phyloP scores from a whole-genome alignment of 2,797 vertebrate species.

The Pseudomugil gertrudae region DNA sequence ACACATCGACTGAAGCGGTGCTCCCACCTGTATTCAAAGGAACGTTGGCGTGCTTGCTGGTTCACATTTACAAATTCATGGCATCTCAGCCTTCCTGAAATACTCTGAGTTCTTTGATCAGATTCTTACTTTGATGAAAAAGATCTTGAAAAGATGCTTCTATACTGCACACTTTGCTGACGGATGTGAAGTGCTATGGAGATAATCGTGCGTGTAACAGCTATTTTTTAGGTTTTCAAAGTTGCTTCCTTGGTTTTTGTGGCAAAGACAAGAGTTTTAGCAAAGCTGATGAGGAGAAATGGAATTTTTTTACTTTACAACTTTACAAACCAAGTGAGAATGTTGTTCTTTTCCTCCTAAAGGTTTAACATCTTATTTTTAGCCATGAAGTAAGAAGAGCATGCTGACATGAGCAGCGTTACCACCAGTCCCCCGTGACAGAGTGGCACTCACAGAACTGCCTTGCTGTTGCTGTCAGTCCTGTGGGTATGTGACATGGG shows the following conservation, averaged over 20 bases:
- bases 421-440: slow-evolving; percentile 61
- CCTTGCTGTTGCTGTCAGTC: slow-evolving; percentile 68
- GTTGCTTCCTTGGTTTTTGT: slow-evolving; percentile 42
- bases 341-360: slow-evolving; percentile 10
- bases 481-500: slow-evolving; percentile 64
- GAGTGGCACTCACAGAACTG: slow-evolving; percentile 60
- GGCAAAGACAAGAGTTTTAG: slow-evolving; percentile 43
- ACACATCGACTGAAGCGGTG: neutral
- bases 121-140: slow-evolving; percentile 37
- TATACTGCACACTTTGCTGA: slow-evolving; percentile 22
- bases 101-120: slow-evolving; percentile 52
- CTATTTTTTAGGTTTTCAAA: slow-evolving; percentile 47
- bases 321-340: slow-evolving; percentile 60
- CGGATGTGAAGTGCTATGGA: slow-evolving; percentile 38
- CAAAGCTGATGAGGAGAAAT: slow-evolving; percentile 51
- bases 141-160: slow-evolving; percentile 42
- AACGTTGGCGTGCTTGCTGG: slow-evolving; percentile 12
- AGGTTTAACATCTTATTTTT: slow-evolving; percentile 80
- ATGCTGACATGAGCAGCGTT: slow-evolving; percentile 56
- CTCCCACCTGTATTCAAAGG: slow-evolving; percentile 9
- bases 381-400: slow-evolving; percentile 43
- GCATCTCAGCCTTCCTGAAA: slow-evolving; percentile 32
- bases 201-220: slow-evolving; percentile 34
- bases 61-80: slow-evolving; percentile 41
- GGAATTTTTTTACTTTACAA: slow-evolving; percentile 42